Base-by-base conservation (phyloP, 2,113 vertebrate genomes). In the Cyprinodon tularosa region DNA sequence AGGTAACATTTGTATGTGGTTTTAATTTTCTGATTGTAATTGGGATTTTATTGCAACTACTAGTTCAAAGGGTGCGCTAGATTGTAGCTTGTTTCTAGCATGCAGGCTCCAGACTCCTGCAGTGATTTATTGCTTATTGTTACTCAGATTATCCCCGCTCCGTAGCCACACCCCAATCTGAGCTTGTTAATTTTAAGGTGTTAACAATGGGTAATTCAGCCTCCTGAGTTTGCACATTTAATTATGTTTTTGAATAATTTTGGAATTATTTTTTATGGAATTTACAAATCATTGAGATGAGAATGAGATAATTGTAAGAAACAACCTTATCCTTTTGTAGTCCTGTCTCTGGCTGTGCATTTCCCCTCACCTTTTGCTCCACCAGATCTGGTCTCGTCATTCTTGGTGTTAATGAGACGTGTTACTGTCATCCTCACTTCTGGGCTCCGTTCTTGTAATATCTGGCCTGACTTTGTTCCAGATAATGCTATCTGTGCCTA, bases 391-490 rank as follows among this genome's bases (percentile, higher is more conserved):
- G 39, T 53, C 82, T 75, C 50, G 61, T 74, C 53, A 63, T 76
- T 48, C 62, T 45, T 69, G 61, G 67, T 74, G 84, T 83, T 90
- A 90, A 92, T 91, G 88, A 91, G 86, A 81, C 87, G 74, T 78
- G 66, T 83, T 82, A 72, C 78, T 93, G 86, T 88, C 88, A 90
- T 66, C 73, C 62, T 78, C 85, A 83, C 84, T 88, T 85, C 77
- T 80, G 84, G 86, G 86, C 91, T 83, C 42, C 75, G 73, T 70
- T 66, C 78, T 78, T 72, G 83, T 88, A 90, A 89, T 85, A 88
- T 82, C 88, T 74, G 57, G 62, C 50, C 60, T 77, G 78, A 76
- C 80, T 80, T 73, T 91, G 89, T 86, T 84, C 78, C 81, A 72
- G 78, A 82, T 88, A 86, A 83, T 85, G 84, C 81, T 86, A 92